phyloP scores from a whole-genome alignment of 2,888 invertebrate species.

The Melangyna quadrimaculata region DNA sequence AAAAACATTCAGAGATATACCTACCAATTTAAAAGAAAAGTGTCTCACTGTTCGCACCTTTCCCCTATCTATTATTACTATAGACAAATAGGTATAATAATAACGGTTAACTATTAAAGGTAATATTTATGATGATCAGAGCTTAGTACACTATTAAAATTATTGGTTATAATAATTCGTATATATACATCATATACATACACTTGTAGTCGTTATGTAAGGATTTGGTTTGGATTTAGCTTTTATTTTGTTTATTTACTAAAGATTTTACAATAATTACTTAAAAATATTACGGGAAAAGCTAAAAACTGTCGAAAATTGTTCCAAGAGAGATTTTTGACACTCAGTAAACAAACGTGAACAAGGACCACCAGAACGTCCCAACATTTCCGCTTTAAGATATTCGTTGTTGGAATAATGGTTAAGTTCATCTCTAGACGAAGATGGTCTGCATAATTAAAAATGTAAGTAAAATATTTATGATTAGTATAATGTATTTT shows the following conservation, averaged over 20 bases:
- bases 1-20: too few species aligned
- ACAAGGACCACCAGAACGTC: constrained; percentile 81
- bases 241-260: background rate
- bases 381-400: constrained; percentile 87
- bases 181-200: too few species aligned
- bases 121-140: too few species aligned
- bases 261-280: background rate
- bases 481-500: background rate
- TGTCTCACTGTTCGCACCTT: too few species aligned
- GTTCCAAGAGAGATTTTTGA: constrained; percentile 76
- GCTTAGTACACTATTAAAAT: too few species aligned
- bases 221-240: too few species aligned
- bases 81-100: too few species aligned
- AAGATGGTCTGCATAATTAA: constrained; percentile 84
- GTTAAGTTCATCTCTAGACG: constrained; percentile 85
- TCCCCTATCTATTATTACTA: too few species aligned
- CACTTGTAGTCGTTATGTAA: too few species aligned
- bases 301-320: constrained; percentile 75
- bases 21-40: too few species aligned
- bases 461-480: background rate
- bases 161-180: too few species aligned
- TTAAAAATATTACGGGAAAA: constrained; percentile 5
- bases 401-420: constrained; percentile 88
- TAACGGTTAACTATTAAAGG: too few species aligned
- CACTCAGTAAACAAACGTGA: constrained; percentile 76